phyloP scores from a whole-genome alignment of 2,888 invertebrate species.

The Dryobotodes eremita region DNA sequence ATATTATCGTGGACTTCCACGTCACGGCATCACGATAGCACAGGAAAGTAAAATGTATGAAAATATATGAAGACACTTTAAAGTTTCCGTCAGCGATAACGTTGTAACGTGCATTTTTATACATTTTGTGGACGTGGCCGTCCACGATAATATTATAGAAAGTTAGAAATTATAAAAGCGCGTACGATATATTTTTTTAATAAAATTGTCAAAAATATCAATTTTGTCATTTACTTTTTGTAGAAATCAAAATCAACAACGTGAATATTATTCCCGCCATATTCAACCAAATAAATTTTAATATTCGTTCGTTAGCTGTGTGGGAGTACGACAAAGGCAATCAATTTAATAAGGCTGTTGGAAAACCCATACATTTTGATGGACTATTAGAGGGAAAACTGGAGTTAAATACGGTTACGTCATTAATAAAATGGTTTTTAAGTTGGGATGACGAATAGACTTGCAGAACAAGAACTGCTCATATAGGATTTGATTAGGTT shows the following conservation, averaged over 20 bases:
- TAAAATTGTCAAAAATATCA: background rate
- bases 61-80: background rate
- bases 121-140: background rate
- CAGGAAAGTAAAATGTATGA: background rate
- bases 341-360: conserved; percentile 7
- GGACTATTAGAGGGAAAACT: background rate
- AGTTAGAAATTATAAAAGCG: background rate
- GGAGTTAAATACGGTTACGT: background rate
- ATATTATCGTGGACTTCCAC: background rate
- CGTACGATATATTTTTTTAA: too few species aligned
- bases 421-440: background rate
- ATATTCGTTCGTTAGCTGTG: background rate
- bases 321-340: background rate
- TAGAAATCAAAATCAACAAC: background rate
- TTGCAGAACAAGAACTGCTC: background rate
- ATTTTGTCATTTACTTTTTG: too few species aligned
- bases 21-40: background rate
- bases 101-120: background rate
- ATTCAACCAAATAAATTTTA: background rate
- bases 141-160: background rate
- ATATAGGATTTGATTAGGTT: background rate
- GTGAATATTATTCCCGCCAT: background rate
- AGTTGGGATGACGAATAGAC: background rate
- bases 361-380: background rate
- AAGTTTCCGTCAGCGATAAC: background rate